A percentile compares a stretch with the other conserved stretches of the same genome.
phyloP scores from a whole-genome alignment of 2,888 invertebrate species.

The Leptarthrus brevirostris region DNA sequence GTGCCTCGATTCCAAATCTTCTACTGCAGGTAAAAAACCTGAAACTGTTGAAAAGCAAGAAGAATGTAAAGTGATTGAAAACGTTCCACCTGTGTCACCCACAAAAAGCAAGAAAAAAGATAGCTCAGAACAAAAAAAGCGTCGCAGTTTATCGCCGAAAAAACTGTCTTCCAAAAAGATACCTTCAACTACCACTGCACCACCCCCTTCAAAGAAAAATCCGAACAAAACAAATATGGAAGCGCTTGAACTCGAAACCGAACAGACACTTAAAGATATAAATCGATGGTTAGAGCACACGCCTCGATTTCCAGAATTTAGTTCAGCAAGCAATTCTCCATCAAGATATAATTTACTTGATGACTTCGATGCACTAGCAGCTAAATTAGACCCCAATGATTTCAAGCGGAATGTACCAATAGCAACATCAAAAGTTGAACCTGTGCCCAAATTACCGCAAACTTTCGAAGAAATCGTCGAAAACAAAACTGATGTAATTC shows the following conservation, averaged over 20 bases:
- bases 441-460: slow-evolving; percentile 68
- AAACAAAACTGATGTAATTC: slow-evolving; percentile 56
- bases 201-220: slow-evolving; percentile 59
- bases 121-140: slow-evolving; percentile 53
- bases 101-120: slow-evolving; percentile 57
- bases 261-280: slow-evolving; percentile 79
- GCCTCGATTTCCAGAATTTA: slow-evolving; percentile 79
- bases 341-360: slow-evolving; percentile 75
- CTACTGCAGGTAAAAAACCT: neutral
- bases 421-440: slow-evolving; percentile 65
- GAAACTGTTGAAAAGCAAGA: slow-evolving; percentile 7
- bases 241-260: slow-evolving; percentile 77
- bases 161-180: slow-evolving; percentile 41
- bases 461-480: slow-evolving; percentile 68
- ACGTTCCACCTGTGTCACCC: slow-evolving; percentile 59
- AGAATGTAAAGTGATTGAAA: slow-evolving; percentile 60
- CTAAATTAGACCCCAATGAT: slow-evolving; percentile 67
- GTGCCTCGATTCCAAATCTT: slow-evolving; percentile 38
- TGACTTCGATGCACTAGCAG: slow-evolving; percentile 69
- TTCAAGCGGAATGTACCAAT: slow-evolving; percentile 68
- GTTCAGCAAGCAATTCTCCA: slow-evolving; percentile 83
- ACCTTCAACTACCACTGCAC: slow-evolving; percentile 58
- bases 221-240: slow-evolving; percentile 67
- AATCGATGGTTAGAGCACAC: slow-evolving; percentile 90
- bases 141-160: slow-evolving; percentile 51